phyloP scores from a whole-genome alignment of 2,888 invertebrate genomes.

The Gastracanthus pulcherrimus region DNA sequence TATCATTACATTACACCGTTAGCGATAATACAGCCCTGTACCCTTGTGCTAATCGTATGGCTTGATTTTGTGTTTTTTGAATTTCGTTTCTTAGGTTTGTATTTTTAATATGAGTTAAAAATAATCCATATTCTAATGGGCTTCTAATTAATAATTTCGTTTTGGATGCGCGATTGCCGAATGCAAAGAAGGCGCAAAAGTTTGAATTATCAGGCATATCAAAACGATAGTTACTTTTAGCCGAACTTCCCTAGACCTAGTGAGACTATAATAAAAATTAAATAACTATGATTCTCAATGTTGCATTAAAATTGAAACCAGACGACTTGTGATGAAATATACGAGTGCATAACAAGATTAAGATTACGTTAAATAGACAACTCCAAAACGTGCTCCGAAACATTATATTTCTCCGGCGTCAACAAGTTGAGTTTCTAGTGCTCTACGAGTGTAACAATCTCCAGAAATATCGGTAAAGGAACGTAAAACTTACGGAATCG shows the following conservation, averaged over 20 bases:
- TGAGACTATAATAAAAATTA: neutral
- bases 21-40: no score
- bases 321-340: slow-evolving; percentile 20
- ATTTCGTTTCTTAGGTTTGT: neutral
- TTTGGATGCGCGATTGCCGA: no score
- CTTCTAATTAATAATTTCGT: slow-evolving; percentile 21
- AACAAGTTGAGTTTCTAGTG: no score
- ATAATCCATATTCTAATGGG: slow-evolving; percentile 9
- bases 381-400: neutral
- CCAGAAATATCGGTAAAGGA: no score
- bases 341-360: slow-evolving; percentile 34
- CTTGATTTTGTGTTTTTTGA: slow-evolving; percentile 6
- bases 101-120: neutral
- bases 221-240: neutral
- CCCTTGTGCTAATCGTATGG: slow-evolving; percentile 10
- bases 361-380: neutral
- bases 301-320: slow-evolving; percentile 21
- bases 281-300: neutral
- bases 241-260: neutral
- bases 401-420: neutral
- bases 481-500: no score
- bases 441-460: neutral
- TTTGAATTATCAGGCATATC: neutral
- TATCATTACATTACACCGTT: no score
- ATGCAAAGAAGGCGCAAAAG: neutral